These are phyloP conservation scores for Carapus acus DNA, from an alignment of 2,797 vertebrate genomes.

Conservation along the genomic window DNA sequence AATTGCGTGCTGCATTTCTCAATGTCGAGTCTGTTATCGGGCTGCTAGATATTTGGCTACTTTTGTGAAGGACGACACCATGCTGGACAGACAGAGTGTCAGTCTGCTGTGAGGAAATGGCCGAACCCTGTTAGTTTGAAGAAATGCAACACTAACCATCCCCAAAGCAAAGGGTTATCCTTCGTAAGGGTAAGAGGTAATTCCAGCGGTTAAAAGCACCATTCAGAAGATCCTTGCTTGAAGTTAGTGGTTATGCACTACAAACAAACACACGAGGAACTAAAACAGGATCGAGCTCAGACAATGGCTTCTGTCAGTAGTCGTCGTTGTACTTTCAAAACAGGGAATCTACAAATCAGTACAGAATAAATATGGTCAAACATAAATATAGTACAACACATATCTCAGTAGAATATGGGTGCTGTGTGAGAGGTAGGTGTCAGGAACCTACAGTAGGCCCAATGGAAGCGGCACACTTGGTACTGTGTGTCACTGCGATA, in stretches of 20 bases:
- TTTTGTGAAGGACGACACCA: slow-evolving; percentile 20
- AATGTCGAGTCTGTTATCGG: slow-evolving; percentile 22
- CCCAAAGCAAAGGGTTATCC: slow-evolving; percentile 48
- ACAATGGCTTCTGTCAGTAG: slow-evolving; percentile 49
- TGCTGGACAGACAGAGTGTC: slow-evolving; percentile 17
- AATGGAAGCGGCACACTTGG: slow-evolving; percentile 35
- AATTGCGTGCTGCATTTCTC: slow-evolving; percentile 15
- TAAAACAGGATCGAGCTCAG: slow-evolving; percentile 31
- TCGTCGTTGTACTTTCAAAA: slow-evolving; percentile 53
- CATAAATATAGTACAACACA: slow-evolving; percentile 68
- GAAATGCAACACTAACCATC: slow-evolving; percentile 18
- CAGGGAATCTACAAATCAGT: slow-evolving; percentile 61
- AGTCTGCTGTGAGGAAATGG: slow-evolving; percentile 23
- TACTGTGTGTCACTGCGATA: slow-evolving; percentile 32
- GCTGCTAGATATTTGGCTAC: slow-evolving; percentile 28
- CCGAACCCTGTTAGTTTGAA: slow-evolving; percentile 18
- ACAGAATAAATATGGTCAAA: slow-evolving; percentile 77
- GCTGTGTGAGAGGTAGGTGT: slow-evolving; percentile 73
- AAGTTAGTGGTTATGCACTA: slow-evolving; percentile 63
- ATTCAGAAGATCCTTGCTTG: slow-evolving; percentile 52
- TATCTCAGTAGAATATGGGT: slow-evolving; percentile 62
- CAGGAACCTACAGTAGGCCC: slow-evolving; percentile 50
- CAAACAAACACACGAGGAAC: slow-evolving; percentile 35
- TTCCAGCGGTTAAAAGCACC: slow-evolving; percentile 74
- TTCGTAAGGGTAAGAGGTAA: slow-evolving; percentile 62